Conservation (phyloP, 2,113 vertebrate genomes). For the Melanocharis versteri region DNA sequence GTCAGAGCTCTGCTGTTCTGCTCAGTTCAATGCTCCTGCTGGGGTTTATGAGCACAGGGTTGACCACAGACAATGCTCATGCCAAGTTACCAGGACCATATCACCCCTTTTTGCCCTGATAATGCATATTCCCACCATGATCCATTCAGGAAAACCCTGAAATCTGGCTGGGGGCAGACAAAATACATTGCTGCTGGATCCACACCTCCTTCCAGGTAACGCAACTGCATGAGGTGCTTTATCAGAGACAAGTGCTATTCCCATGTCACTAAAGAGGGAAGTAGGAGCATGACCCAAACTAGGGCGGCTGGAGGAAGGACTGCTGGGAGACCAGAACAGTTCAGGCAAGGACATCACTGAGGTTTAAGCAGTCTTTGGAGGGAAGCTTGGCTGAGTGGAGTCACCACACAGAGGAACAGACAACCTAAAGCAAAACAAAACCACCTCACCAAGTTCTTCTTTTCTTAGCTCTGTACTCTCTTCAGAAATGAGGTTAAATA, state of each 20-base stretch:
- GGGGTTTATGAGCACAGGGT: not conserved
- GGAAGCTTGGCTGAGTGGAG: not conserved
- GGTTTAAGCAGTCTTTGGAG: not conserved
- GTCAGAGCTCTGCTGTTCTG: not conserved
- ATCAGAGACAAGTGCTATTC: not conserved
- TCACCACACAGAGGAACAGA: not conserved
- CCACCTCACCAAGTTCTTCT: not conserved
- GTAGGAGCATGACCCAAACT: not conserved
- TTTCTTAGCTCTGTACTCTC: not conserved
- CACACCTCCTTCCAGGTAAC: not conserved
- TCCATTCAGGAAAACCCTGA: not conserved
- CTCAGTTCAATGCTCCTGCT: not conserved
- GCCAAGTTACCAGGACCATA: rapidly evolving
- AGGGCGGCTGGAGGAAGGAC: rapidly evolving
- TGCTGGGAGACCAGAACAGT: not conserved
- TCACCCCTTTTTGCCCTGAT: not conserved
- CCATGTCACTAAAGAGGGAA: not conserved
- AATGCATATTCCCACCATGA: rapidly evolving
- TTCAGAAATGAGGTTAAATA: not conserved
- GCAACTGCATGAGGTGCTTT: not conserved
- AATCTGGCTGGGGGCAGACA: not conserved
- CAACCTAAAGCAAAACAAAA: not conserved
- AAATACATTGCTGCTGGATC: not conserved
- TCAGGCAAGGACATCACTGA: not conserved
- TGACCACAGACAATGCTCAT: not conserved